These are phyloP conservation scores for Harpegnathos saltator DNA, from an alignment of 1,140 invertebrate genomes.

Conservation along the genomic window DNA sequence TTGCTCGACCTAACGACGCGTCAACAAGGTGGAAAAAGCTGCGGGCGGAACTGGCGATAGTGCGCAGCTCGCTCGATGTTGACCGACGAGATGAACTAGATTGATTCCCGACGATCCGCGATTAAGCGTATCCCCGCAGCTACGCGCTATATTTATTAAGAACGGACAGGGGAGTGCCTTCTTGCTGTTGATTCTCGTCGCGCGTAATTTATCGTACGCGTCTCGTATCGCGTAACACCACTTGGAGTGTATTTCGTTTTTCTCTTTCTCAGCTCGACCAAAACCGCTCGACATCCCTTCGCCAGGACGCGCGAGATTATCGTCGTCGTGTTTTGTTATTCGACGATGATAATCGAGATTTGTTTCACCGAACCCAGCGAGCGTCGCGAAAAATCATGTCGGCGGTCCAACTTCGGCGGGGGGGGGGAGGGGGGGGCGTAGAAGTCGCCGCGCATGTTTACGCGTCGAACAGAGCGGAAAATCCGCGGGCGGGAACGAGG, in stretches of 20 bases:
- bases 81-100: slow-evolving; percentile 13
- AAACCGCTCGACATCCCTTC: no score
- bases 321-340: not conserved
- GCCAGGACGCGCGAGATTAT: no score
- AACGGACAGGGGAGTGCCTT: not conserved
- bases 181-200: not conserved
- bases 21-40: slow-evolving; percentile 11
- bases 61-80: slow-evolving; percentile 1
- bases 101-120: slow-evolving; percentile 9
- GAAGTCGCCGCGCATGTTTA: not conserved
- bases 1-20: slow-evolving; percentile 9
- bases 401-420: no score
- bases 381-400: not conserved
- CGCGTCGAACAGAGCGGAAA: slow-evolving; percentile 52
- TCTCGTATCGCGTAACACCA: not conserved
- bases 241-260: no score
- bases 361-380: no score
- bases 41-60: not conserved
- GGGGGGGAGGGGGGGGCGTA: no score
- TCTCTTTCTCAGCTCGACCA: no score
- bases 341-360: not conserved
- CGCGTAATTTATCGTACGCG: slow-evolving; percentile 2
- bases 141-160: slow-evolving; percentile 18
- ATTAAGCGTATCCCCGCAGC: not conserved
- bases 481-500: slow-evolving; percentile 5